A percentile compares a stretch with the other conserved stretches of the same genome.
phyloP scores from a whole-genome alignment of 2,797 vertebrate species.

The Anguilla megastoma region DNA sequence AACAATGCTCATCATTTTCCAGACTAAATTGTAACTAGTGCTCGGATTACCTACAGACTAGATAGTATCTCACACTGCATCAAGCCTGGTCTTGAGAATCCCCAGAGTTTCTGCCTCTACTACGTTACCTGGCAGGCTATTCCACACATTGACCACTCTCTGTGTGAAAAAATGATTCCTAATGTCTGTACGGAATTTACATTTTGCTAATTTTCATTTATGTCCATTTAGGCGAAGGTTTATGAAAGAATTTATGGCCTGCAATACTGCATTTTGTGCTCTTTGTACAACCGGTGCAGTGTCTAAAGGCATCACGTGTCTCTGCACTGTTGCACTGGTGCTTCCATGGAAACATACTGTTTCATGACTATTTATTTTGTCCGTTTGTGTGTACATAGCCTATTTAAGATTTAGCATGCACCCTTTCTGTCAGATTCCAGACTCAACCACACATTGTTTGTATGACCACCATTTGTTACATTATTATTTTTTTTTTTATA shows the following conservation, averaged over 20 bases:
- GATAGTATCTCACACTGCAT: too few species aligned
- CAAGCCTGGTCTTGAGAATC: too few species aligned
- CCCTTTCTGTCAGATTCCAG: background rate
- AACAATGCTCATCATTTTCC: too few species aligned
- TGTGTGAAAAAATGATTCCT: too few species aligned
- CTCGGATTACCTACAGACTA: too few species aligned
- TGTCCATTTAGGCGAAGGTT: background rate
- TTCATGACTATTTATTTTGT: background rate
- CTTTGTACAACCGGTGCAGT: background rate
- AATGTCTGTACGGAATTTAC: too few species aligned
- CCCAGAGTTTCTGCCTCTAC: too few species aligned
- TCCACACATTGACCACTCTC: too few species aligned
- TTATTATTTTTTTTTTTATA: background rate
- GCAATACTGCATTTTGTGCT: background rate
- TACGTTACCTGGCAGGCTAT: too few species aligned
- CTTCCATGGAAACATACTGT: background rate
- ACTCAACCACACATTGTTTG: background rate
- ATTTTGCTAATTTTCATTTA: too few species aligned
- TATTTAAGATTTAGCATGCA: background rate
- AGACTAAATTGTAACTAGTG: too few species aligned
- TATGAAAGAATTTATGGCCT: background rate
- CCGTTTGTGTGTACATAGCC: background rate
- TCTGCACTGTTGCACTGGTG: background rate
- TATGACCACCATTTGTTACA: background rate
- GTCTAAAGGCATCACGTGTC: background rate